Conservation (phyloP, 2,797 vertebrate species). For the Odontamblyopus lacepedii region DNA sequence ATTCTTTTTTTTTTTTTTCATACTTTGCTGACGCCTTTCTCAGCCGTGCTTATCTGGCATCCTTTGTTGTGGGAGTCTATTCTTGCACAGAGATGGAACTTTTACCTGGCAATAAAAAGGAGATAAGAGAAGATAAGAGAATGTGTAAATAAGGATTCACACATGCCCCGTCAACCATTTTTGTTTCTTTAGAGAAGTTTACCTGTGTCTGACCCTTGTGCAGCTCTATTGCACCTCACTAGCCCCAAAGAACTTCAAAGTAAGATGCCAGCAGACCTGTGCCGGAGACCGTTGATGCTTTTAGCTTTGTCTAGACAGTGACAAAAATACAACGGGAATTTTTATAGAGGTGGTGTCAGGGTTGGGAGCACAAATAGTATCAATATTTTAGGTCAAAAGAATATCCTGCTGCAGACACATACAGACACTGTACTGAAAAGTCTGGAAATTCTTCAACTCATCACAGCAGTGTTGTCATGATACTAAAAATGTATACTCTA, state of each 20-base stretch:
- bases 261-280: slow-evolving; percentile 21
- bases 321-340: slow-evolving; percentile 5
- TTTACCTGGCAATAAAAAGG: slow-evolving; percentile 55
- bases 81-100: slow-evolving; percentile 40
- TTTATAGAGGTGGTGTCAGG: neutral
- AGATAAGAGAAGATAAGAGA: slow-evolving; percentile 32
- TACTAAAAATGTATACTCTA: too few species aligned
- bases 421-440: neutral
- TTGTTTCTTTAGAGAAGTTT: neutral
- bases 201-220: slow-evolving; percentile 23
- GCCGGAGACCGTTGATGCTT: slow-evolving; percentile 15
- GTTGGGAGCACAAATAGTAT: neutral
- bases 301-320: slow-evolving; percentile 54
- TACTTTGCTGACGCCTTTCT: slow-evolving; percentile 63
- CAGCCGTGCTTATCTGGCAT: slow-evolving; percentile 61
- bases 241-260: slow-evolving; percentile 19
- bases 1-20: slow-evolving; percentile 35
- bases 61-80: slow-evolving; percentile 41
- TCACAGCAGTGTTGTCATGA: too few species aligned
- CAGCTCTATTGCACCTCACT: slow-evolving; percentile 7
- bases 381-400: neutral
- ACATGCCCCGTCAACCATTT: neutral
- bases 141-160: slow-evolving; percentile 15
- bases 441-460: neutral
- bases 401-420: neutral